phyloP scores from a whole-genome alignment of 2,888 invertebrate genomes.

The Campaea margaritaria region DNA sequence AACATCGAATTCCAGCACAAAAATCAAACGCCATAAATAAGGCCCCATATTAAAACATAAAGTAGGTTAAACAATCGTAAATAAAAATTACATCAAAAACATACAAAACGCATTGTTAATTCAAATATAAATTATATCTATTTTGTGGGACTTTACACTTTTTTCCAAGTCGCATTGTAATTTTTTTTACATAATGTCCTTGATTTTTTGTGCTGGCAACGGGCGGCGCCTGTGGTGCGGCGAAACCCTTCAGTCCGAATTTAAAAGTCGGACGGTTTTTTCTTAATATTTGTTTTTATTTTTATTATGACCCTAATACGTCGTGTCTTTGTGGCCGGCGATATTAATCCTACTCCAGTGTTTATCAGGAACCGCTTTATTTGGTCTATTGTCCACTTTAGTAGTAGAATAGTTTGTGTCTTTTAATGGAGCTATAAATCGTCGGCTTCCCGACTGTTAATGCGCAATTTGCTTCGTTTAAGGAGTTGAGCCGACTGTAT shows the following conservation, averaged over 20 bases:
- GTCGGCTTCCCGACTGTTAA: conserved; percentile 50
- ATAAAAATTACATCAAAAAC: conserved; percentile 82
- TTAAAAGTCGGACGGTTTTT: conserved; percentile 58
- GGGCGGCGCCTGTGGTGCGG: conserved; percentile 78
- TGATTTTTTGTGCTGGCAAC: conserved; percentile 71
- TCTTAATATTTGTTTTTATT: conserved; percentile 42
- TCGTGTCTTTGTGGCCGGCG: conserved; percentile 44
- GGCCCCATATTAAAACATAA: conserved; percentile 82
- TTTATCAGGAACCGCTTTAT: conserved; percentile 75
- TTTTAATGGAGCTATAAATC: conserved; percentile 55
- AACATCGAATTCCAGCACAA: conserved; percentile 65
- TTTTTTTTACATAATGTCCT: conserved; percentile 38
- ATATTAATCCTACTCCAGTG: conserved; percentile 75
- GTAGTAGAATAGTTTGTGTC: conserved; percentile 52
- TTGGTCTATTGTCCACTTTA: conserved; percentile 60
- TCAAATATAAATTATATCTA: conserved; percentile 80
- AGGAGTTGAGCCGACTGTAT: conserved; percentile 22
- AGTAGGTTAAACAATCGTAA: conserved; percentile 84
- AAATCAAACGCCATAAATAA: conserved; percentile 75
- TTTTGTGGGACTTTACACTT: conserved; percentile 81
- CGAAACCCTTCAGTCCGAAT: conserved; percentile 75
- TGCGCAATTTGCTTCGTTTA: conserved; percentile 46
- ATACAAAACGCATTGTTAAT: conserved; percentile 79
- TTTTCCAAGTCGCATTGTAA: conserved; percentile 54
- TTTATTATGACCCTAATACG: conserved; percentile 44